Conservation (phyloP, 2,797 vertebrate species). For the Muscicapa striata region DNA sequence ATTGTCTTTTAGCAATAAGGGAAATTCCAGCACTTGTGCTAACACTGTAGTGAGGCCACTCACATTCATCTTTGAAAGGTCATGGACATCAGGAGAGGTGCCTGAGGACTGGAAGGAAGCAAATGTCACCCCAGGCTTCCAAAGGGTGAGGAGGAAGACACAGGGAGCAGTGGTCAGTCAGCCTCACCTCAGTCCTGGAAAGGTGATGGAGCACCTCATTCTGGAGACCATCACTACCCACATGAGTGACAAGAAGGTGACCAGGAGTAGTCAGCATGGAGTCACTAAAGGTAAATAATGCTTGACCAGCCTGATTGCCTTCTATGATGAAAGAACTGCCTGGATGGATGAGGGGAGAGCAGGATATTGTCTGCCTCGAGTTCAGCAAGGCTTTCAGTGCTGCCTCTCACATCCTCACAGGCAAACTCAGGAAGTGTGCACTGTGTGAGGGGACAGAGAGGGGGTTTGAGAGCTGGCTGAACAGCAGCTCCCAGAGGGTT, state of each 20-base stretch:
- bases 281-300: neutral
- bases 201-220: neutral
- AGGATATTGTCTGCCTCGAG: fast-evolving
- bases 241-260: neutral
- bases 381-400: neutral
- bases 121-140: neutral
- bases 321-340: neutral
- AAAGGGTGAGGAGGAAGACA: neutral
- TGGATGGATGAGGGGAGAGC: neutral
- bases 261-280: neutral
- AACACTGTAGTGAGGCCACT: neutral
- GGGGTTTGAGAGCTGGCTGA: neutral
- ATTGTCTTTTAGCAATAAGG: neutral
- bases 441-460: neutral
- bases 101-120: neutral
- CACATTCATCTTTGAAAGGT: neutral
- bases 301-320: neutral
- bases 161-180: fast-evolving
- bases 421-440: neutral
- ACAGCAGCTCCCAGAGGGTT: neutral
- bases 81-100: neutral
- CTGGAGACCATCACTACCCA: neutral
- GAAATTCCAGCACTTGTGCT: neutral
- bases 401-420: neutral
- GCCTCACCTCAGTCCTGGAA: neutral